phyloP scores from a whole-genome alignment of 2,113 vertebrate genomes.

The Phycodurus eques region DNA sequence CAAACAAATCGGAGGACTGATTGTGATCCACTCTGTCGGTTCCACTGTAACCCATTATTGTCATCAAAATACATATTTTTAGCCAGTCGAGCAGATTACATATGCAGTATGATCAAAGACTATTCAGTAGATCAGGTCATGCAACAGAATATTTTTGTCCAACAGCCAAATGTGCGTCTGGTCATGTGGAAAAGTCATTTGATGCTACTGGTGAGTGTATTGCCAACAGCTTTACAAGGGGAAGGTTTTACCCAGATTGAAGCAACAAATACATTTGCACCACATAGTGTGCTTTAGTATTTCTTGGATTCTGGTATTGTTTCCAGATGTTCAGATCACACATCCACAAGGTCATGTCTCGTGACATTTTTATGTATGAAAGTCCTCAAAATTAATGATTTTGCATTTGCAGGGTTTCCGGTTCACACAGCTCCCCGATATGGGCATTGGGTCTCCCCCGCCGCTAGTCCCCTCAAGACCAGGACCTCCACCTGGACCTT shows the following conservation, averaged over 20 bases:
- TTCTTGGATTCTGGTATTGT: not conserved
- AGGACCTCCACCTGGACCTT: conserved; percentile 85
- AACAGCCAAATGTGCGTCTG: not conserved
- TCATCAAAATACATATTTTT: not conserved
- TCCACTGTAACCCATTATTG: not conserved
- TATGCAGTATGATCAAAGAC: not conserved
- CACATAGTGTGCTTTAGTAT: not conserved
- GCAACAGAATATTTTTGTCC: not conserved
- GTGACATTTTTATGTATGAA: not conserved
- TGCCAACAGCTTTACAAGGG: conserved; percentile 11
- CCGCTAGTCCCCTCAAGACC: conserved; percentile 91
- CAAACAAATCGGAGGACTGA: not conserved
- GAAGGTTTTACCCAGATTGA: conserved; percentile 23
- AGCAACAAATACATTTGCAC: conserved; percentile 7
- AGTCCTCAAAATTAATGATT: not conserved
- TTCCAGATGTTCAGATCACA: not conserved
- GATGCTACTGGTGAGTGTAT: not conserved
- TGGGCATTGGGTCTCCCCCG: conserved; percentile 92
- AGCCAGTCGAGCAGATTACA: too few relatives aligned
- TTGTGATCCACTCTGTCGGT: not conserved
- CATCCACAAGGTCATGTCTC: not conserved
- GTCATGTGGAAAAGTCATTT: not conserved
- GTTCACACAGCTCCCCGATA: conserved; percentile 97
- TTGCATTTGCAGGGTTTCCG: conserved; percentile 83
- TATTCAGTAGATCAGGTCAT: not conserved